These are phyloP conservation scores for Limnephilus marmoratus DNA, from an alignment of 2,888 invertebrate genomes.

Conservation along the genomic window DNA sequence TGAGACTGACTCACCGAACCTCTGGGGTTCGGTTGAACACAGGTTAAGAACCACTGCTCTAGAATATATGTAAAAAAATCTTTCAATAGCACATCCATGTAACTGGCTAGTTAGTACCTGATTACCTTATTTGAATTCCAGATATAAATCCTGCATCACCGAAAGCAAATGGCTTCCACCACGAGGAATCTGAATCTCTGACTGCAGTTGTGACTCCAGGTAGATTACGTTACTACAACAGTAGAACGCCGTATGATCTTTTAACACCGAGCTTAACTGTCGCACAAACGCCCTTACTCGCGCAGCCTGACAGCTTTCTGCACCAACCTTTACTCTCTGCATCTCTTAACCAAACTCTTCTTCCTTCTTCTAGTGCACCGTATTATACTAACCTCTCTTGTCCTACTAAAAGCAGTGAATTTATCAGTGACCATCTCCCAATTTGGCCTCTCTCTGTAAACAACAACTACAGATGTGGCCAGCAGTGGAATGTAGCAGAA, in stretches of 20 bases:
- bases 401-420: slow-evolving; percentile 38
- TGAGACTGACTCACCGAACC: too few relatives aligned
- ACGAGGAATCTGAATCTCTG: slow-evolving; percentile 56
- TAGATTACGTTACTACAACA: slow-evolving; percentile 57
- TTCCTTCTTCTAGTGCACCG: slow-evolving; percentile 31
- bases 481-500: slow-evolving; percentile 4
- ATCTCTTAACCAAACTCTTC: slow-evolving; percentile 46
- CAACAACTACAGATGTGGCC: neutral
- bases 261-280: slow-evolving; percentile 46
- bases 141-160: slow-evolving; percentile 43
- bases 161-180: slow-evolving; percentile 60
- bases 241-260: slow-evolving; percentile 55
- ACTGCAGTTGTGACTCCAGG: slow-evolving; percentile 60
- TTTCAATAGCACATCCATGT: neutral
- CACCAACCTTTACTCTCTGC: slow-evolving; percentile 51
- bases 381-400: slow-evolving; percentile 53
- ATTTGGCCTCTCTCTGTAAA: slow-evolving; percentile 56
- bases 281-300: neutral
- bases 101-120: neutral
- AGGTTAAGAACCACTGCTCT: neutral
- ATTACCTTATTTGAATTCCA: slow-evolving; percentile 38
- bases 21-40: too few relatives aligned
- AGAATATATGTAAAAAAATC: neutral
- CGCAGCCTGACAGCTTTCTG: slow-evolving; percentile 19
- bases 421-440: slow-evolving; percentile 32